phyloP scores from a whole-genome alignment of 2,797 vertebrate genomes.

The Pseudomugil tenellus region DNA sequence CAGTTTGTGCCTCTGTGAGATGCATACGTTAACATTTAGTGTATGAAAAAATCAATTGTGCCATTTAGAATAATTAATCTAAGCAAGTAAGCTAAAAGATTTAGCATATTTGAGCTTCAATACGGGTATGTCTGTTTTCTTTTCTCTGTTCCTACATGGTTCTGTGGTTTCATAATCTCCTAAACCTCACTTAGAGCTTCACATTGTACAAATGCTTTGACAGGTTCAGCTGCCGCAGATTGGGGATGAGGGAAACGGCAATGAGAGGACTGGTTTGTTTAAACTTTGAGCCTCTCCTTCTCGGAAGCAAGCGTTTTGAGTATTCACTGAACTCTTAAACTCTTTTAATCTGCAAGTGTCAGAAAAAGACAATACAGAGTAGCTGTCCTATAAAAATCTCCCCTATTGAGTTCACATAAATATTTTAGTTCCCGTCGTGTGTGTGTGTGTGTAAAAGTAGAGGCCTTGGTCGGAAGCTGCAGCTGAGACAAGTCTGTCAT shows the following conservation, averaged over 20 bases:
- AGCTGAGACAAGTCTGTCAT: conserved; percentile 38
- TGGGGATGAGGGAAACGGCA: not conserved
- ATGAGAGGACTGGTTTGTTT: not conserved
- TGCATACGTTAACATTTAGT: not conserved
- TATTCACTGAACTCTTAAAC: conserved; percentile 47
- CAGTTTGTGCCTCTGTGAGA: not conserved
- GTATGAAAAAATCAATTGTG: not conserved
- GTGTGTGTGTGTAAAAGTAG: conserved; percentile 38
- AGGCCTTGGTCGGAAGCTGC: conserved; percentile 9
- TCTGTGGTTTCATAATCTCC: not conserved
- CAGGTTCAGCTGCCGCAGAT: not conserved
- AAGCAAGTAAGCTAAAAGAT: not conserved
- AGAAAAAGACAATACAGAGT: conserved; percentile 31
- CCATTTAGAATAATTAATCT: conserved; percentile 1
- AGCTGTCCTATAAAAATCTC: conserved; percentile 24
- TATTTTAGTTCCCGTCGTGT: conserved; percentile 53
- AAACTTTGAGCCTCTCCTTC: not conserved
- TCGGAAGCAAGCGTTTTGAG: conserved; percentile 27
- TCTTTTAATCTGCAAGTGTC: conserved; percentile 30
- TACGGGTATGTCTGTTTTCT: too few species aligned
- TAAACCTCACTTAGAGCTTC: not conserved
- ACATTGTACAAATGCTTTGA: not conserved
- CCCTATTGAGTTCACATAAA: conserved; percentile 46
- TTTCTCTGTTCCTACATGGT: not conserved
- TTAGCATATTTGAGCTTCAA: not conserved